Evolutionary conservation across 2,888 invertebrate species (phyloP).

Genomic region (Plutella xylostella): DNA sequence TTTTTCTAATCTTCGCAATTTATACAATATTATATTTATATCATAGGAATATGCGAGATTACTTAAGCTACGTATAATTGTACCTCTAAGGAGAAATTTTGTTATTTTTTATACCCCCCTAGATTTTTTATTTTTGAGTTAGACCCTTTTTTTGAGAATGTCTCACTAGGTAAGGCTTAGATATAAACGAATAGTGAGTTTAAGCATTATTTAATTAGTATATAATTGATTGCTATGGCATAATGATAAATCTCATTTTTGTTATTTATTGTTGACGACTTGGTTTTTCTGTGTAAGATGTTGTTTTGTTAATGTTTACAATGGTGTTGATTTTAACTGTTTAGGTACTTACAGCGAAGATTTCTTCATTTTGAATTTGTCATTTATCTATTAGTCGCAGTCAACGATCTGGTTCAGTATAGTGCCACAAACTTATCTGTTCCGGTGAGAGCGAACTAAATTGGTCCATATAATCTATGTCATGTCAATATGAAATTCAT

Average conservation of each 20-base stretch:
- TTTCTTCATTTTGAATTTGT: not conserved
- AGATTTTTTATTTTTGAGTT: constrained; percentile 1
- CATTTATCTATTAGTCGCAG: not conserved
- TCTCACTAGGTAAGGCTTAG: constrained; percentile 4
- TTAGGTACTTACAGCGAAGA: not conserved
- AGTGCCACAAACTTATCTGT: no score
- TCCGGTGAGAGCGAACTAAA: no score
- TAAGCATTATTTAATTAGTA: constrained; percentile 17
- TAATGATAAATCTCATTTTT: not conserved
- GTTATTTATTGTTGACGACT: not conserved
- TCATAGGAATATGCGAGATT: constrained; percentile 36
- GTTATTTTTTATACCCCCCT: constrained; percentile 24
- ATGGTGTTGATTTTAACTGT: not conserved
- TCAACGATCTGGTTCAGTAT: no score
- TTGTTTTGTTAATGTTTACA: not conserved
- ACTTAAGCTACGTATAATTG: constrained; percentile 29
- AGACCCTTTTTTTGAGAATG: no score
- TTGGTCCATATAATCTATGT: no score
- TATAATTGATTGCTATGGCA: not conserved
- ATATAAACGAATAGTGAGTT: constrained; percentile 15
- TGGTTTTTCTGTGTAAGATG: not conserved
- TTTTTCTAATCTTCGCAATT: constrained; percentile 30
- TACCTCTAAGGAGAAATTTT: constrained; percentile 21
- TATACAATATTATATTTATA: constrained; percentile 25
- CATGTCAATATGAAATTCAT: no score